Conservation (phyloP, 2,113 vertebrate species). For the Syrrhaptes paradoxus region DNA sequence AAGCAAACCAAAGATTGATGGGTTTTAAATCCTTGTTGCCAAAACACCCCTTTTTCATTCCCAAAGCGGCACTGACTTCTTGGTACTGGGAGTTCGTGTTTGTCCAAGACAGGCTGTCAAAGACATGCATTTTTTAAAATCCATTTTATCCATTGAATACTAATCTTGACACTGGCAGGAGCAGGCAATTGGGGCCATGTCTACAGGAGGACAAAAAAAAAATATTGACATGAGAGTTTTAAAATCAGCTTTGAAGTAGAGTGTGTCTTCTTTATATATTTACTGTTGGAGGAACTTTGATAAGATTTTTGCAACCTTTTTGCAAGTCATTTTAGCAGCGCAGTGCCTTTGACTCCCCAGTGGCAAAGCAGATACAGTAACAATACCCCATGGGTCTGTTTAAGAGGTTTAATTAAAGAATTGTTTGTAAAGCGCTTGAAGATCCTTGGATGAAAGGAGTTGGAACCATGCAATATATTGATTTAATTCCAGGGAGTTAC, state of each 20-base stretch:
- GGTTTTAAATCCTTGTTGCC: constrained; percentile 29
- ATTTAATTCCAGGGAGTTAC: neutral
- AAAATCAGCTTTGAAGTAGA: neutral
- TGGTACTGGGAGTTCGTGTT: neutral
- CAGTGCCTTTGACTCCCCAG: neutral
- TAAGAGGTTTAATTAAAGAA: constrained; percentile 32
- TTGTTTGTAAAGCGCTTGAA: neutral
- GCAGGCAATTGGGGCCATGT: neutral
- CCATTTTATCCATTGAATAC: neutral
- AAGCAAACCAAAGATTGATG: neutral
- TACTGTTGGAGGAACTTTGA: neutral
- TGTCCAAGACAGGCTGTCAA: neutral
- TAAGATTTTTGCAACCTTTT: neutral
- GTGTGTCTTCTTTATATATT: neutral
- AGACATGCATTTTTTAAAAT: neutral
- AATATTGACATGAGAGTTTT: neutral
- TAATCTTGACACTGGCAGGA: neutral
- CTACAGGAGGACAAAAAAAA: neutral
- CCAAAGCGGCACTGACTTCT: neutral
- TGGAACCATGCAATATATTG: neutral
- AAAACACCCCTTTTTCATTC: constrained; percentile 17
- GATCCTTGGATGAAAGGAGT: neutral
- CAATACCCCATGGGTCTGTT: neutral
- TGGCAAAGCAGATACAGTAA: neutral
- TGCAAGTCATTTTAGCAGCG: neutral